Base-by-base conservation (phyloP, 2,888 invertebrate species). In the Acholoe squamosa region DNA sequence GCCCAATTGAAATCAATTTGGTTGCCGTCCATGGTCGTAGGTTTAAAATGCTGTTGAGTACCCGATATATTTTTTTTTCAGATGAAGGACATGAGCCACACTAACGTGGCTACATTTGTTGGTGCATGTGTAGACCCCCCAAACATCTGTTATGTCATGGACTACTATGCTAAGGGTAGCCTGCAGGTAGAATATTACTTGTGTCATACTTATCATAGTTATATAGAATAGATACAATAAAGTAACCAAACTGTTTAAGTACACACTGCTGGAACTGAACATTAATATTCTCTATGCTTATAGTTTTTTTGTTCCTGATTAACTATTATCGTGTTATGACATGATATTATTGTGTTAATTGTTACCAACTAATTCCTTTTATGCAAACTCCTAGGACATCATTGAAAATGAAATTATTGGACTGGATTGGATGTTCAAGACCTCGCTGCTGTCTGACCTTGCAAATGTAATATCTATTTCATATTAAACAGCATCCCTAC, bases 81-180 rank as follows among this genome's bases (percentile, higher is more conserved):
- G 98, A 97, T 98, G 97, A 96, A 98, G 91, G 97, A 98, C 95
- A 97, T 98, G 0, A 97, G 98, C 0, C 98, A 98, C 94, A 98
- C 98, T 95, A 98, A 98, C 94, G 96, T 98, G 51, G 97, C 97
- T 1, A 97, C 97, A 0, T 98, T 98, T 94, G 97, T 98, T 14
- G 98, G 98, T 0, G 98, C 98, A 0, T 97, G 97, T 93, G 97
- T 98, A 5, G 98, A 98, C 92, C 97, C 97, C 56, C 97, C 97
- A 0, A 96, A 97, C 31, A 97, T 98, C 0, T 97, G 97, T 92
- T 97, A 98, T 92, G 96, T 98, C 54, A 97, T 97, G 0, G 97
- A 97, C 0, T 98, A 98, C 95, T 98, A 98, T 95, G 97, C 98
- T 0, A 96, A 98, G 43, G 98, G 98, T 0, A 98, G 98, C 77